phyloP scores from a whole-genome alignment of 2,797 vertebrate species.

The Muraenolepis orangiensis region DNA sequence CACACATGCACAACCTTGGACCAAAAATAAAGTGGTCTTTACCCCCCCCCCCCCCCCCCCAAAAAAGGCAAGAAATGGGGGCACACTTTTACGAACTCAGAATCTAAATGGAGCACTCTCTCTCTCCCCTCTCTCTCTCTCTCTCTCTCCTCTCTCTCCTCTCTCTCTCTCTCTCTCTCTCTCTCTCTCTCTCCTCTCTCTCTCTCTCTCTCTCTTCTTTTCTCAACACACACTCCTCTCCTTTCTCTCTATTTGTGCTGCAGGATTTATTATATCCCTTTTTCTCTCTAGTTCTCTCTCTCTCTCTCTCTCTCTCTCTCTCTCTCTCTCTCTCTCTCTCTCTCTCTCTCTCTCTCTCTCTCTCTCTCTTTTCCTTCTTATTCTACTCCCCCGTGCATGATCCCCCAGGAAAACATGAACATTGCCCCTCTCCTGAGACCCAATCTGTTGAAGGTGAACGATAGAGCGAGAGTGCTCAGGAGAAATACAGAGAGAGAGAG shows the following conservation, averaged over 20 bases:
- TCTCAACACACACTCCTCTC: background rate
- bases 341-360: background rate
- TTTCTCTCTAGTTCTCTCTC: background rate
- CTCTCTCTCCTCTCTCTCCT: too few relatives aligned
- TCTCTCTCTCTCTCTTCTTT: background rate
- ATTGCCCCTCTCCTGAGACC: background rate
- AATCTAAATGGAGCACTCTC: background rate
- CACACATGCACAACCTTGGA: slow-evolving; percentile 6
- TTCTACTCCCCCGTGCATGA: background rate
- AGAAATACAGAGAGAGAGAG: background rate
- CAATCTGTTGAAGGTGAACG: background rate
- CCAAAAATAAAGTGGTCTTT: background rate
- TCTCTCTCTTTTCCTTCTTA: too few relatives aligned
- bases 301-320: background rate
- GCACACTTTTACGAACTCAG: background rate
- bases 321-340: background rate
- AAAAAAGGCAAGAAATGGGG: background rate
- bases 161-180: background rate
- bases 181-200: background rate
- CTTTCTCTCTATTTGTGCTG: background rate
- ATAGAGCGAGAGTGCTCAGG: background rate
- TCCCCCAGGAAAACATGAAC: background rate
- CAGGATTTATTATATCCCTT: background rate
- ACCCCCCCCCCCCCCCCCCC: background rate
- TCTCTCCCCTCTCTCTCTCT: too few relatives aligned